Evolutionary conservation across 2,797 vertebrate species (phyloP).

Genomic region (Acanthornis magna): DNA sequence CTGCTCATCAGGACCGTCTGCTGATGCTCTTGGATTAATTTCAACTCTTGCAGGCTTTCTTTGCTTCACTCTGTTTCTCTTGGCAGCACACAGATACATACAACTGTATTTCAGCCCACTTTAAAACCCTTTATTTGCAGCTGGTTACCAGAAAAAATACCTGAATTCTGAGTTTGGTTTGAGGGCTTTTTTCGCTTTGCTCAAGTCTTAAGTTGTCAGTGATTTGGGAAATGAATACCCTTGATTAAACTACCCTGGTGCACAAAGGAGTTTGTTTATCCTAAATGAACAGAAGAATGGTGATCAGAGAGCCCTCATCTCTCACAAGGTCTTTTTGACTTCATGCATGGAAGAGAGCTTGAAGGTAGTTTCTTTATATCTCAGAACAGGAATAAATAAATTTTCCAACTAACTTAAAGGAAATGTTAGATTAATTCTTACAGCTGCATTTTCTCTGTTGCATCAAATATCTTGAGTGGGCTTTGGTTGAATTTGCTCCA

Average conservation of each 20-base stretch:
- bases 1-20: fast-evolving
- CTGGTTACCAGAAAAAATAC: not conserved
- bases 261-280: not conserved
- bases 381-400: not conserved
- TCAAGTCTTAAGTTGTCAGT: not conserved
- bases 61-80: not conserved
- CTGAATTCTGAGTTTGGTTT: not conserved
- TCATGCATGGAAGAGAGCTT: not conserved
- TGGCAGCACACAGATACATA: not conserved
- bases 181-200: not conserved
- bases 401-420: not conserved
- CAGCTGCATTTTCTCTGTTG: not conserved
- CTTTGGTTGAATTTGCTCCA: not conserved
- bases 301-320: not conserved
- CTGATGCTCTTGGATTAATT: not conserved
- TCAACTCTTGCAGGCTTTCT: not conserved
- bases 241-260: not conserved
- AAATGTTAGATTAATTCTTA: not conserved
- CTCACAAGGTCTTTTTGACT: not conserved
- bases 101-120: not conserved
- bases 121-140: not conserved
- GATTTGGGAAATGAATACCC: not conserved
- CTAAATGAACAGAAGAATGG: not conserved
- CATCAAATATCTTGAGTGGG: not conserved
- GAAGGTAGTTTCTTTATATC: not conserved